phyloP scores from a whole-genome alignment of 2,113 vertebrate species.

The Patagioenas fasciata region DNA sequence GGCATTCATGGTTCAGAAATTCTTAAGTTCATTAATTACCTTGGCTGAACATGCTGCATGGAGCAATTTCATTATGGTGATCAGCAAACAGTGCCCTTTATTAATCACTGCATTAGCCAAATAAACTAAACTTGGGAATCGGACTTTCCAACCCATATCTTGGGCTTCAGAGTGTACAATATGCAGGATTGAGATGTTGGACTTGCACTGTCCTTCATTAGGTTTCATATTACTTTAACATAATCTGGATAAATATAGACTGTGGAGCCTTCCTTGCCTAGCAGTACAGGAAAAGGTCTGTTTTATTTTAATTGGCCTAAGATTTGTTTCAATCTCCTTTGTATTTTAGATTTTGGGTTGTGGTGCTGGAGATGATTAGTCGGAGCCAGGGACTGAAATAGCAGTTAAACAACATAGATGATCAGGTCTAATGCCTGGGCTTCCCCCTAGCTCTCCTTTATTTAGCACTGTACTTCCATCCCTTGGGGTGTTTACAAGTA shows the following conservation, averaged over 20 bases:
- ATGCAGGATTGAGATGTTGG: neutral
- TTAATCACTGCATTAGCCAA: neutral
- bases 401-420: neutral
- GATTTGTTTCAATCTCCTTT: neutral
- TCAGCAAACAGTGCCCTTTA: slow-evolving; percentile 19
- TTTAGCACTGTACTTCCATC: neutral
- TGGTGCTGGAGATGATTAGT: neutral
- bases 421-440: neutral
- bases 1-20: slow-evolving; percentile 33
- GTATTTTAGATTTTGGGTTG: neutral
- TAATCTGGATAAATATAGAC: neutral
- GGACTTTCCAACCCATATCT: neutral
- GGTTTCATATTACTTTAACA: neutral
- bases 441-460: neutral
- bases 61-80: slow-evolving; percentile 16
- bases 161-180: neutral
- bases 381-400: neutral
- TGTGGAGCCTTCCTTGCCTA: neutral
- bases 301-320: neutral
- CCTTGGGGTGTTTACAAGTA: neutral
- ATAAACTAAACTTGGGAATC: neutral
- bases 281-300: neutral
- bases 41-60: neutral
- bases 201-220: neutral
- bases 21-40: slow-evolving; percentile 47